These are phyloP conservation scores for Silvanus unidentatus DNA, from an alignment of 2,888 invertebrate genomes.

Conservation along the genomic window DNA sequence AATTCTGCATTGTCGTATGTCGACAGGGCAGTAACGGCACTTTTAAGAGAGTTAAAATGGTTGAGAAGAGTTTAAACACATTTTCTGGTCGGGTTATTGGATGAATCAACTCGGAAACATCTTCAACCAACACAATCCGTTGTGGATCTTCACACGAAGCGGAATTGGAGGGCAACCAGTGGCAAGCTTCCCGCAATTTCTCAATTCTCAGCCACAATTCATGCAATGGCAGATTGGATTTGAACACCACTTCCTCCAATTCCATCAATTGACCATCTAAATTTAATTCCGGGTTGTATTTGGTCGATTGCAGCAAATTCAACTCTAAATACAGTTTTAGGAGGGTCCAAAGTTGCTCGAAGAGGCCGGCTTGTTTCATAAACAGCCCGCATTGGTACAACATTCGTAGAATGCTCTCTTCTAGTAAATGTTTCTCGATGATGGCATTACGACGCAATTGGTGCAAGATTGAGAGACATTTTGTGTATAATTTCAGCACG, in stretches of 20 bases:
- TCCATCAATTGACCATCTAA: constrained; percentile 51
- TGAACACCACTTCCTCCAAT: constrained; percentile 57
- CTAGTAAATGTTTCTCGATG: constrained; percentile 37
- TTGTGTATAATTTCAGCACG: constrained; percentile 53
- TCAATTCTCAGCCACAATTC: constrained; percentile 73
- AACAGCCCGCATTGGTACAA: constrained; percentile 54
- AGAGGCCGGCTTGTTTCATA: constrained; percentile 65
- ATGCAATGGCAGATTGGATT: constrained; percentile 60
- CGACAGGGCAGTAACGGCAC: constrained; percentile 53
- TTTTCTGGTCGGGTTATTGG: constrained; percentile 56
- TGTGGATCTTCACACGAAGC: constrained; percentile 55
- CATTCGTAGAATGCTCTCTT: constrained; percentile 45
- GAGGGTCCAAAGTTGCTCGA: constrained; percentile 69
- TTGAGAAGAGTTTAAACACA: constrained; percentile 55
- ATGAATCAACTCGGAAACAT: constrained; percentile 62
- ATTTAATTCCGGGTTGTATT: constrained; percentile 27
- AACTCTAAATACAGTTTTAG: constrained; percentile 63
- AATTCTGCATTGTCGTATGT: constrained; percentile 44
- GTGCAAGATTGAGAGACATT: constrained; percentile 47
- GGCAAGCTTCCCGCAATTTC: constrained; percentile 63
- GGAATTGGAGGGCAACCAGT: constrained; percentile 60
- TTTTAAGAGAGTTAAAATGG: constrained; percentile 55
- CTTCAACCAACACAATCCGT: constrained; percentile 58
- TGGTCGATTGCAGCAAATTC: constrained; percentile 49
- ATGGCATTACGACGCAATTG: constrained; percentile 39